phyloP scores from a whole-genome alignment of 2,888 invertebrate species.

The Trichogramma evanescens region DNA sequence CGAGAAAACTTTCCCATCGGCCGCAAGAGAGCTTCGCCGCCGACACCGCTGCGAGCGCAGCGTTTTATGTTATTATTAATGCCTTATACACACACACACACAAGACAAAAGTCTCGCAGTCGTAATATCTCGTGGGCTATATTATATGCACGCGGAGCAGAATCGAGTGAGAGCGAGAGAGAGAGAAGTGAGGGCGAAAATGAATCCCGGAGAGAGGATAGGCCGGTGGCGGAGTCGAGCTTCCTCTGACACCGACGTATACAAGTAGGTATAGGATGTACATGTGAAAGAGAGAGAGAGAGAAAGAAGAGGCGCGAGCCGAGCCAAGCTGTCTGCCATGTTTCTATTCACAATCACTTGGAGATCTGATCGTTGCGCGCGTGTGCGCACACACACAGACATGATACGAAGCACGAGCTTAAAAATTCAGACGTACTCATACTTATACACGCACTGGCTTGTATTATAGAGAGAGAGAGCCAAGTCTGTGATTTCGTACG shows the following conservation, averaged over 20 bases:
- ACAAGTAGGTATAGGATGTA: too few species aligned
- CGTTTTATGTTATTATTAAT: too few species aligned
- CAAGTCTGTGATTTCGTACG: too few species aligned
- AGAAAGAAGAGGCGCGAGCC: constrained; percentile 30
- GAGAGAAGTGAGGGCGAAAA: not conserved
- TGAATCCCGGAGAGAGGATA: not conserved
- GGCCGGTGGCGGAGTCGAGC: not conserved
- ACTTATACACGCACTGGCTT: constrained; percentile 6
- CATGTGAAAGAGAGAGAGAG: constrained; percentile 24
- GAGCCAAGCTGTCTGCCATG: constrained; percentile 44
- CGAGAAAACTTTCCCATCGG: too few species aligned
- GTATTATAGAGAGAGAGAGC: not conserved
- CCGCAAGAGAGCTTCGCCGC: too few species aligned
- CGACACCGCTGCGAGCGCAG: too few species aligned
- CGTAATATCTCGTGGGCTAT: constrained; percentile 2
- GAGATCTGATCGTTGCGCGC: too few species aligned
- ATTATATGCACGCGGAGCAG: not conserved
- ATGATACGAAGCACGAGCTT: not conserved
- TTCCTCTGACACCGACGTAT: not conserved
- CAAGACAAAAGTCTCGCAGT: constrained; percentile 6
- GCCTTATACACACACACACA: too few species aligned
- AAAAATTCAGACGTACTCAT: not conserved
- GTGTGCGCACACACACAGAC: not conserved
- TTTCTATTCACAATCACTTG: too few species aligned
- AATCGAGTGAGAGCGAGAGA: not conserved